phyloP scores from a whole-genome alignment of 2,888 invertebrate genomes.

The Sarcophaga caerulescens region DNA sequence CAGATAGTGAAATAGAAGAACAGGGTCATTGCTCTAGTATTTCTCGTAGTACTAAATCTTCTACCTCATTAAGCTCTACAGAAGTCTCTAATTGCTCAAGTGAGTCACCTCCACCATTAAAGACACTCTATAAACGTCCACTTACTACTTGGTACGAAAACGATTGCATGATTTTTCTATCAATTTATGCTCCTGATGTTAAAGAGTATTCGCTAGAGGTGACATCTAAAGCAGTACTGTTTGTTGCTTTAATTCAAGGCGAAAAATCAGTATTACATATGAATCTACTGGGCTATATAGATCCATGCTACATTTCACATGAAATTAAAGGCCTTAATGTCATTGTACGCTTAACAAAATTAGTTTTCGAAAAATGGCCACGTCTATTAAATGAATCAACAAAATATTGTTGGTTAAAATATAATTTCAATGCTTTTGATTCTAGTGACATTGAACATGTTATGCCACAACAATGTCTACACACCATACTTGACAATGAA shows the following conservation, averaged over 20 bases:
- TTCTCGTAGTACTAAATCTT: constrained; percentile 57
- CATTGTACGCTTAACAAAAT: constrained; percentile 73
- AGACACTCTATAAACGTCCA: constrained; percentile 71
- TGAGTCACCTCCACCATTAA: constrained; percentile 65
- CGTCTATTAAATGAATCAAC: constrained; percentile 70
- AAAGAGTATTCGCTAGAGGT: constrained; percentile 73
- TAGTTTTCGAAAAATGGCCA: constrained; percentile 72
- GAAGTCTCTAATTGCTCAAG: constrained; percentile 35
- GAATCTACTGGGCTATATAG: constrained; percentile 71
- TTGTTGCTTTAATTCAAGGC: constrained; percentile 66
- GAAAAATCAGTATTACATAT: constrained; percentile 70
- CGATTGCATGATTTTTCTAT: constrained; percentile 72
- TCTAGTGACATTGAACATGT: constrained; percentile 67
- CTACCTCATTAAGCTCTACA: constrained; percentile 48
- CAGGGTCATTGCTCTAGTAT: constrained; percentile 52
- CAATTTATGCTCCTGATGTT: constrained; percentile 73
- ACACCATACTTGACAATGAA: constrained; percentile 59
- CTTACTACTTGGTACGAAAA: constrained; percentile 74
- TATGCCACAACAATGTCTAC: constrained; percentile 67
- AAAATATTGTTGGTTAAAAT: constrained; percentile 71
- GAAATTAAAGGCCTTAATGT: constrained; percentile 75
- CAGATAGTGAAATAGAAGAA: constrained; percentile 57
- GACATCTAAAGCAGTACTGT: constrained; percentile 66
- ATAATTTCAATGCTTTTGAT: constrained; percentile 71
- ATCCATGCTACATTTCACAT: constrained; percentile 71